These are phyloP conservation scores for Idaea dimidiata DNA, from an alignment of 2,888 invertebrate genomes.

Conservation along the genomic window DNA sequence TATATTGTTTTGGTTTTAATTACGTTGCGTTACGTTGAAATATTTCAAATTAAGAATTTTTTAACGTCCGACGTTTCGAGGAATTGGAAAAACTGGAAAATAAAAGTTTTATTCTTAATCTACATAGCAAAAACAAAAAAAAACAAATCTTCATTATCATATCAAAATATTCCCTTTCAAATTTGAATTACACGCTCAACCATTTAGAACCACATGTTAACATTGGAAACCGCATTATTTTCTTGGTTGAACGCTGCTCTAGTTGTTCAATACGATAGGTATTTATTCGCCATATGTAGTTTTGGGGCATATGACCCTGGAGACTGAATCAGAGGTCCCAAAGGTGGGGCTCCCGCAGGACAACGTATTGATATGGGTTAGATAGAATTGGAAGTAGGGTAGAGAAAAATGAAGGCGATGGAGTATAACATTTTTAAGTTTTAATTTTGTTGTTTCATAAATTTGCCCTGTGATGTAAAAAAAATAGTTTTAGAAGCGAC, in stretches of 20 bases:
- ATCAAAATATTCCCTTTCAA: conserved; percentile 10
- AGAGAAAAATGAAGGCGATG: not conserved
- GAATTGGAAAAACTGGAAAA: no score
- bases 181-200: conserved; percentile 10
- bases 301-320: conserved; percentile 60
- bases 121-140: no score
- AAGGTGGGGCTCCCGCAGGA: not conserved
- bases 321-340: conserved; percentile 44
- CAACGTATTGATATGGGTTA: not conserved
- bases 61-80: no score
- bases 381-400: not conserved
- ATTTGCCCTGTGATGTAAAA: no score
- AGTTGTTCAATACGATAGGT: conserved; percentile 65
- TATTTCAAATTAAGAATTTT: no score
- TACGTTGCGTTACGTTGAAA: no score
- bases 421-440: not conserved
- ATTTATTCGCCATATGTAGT: conserved; percentile 79
- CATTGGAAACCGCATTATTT: conserved; percentile 42
- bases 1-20: no score
- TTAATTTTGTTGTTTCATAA: no score
- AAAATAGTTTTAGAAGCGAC: no score
- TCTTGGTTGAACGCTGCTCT: conserved; percentile 37
- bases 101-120: no score
- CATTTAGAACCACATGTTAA: conserved; percentile 30
- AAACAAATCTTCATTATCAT: not conserved